Base-by-base conservation (phyloP, 2,113 vertebrate genomes). In the Apus apus region DNA sequence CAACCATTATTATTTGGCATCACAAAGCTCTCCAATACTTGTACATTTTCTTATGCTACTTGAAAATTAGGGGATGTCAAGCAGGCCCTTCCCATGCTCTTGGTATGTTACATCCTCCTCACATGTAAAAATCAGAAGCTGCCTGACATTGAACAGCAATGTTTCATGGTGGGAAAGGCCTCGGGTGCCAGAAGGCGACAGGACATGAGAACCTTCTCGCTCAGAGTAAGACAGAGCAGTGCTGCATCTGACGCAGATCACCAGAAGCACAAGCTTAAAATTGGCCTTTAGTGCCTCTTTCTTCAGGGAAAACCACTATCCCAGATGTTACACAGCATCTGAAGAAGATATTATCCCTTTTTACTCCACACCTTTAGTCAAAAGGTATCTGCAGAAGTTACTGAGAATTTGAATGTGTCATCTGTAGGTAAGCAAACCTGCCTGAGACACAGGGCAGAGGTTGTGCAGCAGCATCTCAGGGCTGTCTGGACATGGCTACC, bases 151-250 rank as follows among this genome's bases (percentile, higher is more conserved):
- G 54, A 22, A n/a, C 3, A 54, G 54, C 62, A 66, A 26, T 0
- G 0, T 8, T 91, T 64, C 20, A 34, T 2, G 29, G 15, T 0
- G 0, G 8, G 20, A 85, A 73, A 20, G 30, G 26, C 13, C 14
- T 87, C 3, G 2, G 12, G 10, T 50, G 9, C 50, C 76, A 58
- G 36, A 50, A 68, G 2, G 25, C 38, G 60, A 64, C 4, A 50
- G 18, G 32, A 27, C 11, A 79, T 0, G 4, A 83, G 46, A 75
- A 72, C 5, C 3, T 73, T 9, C 57, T 89, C 30, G 17, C 14
- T 65, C 40, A 27, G 9, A 60, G 2, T 13, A 53, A 61, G 34
- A 19, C 8, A 19, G 6, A 70, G 58, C 36, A n/a, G 23, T 53
- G 34, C 34, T 58, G 53, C 21, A 22, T 60, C 32, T 65, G 19